Evolutionary conservation across 2,888 invertebrate species (phyloP).

Genomic region (Nomada fucata): DNA sequence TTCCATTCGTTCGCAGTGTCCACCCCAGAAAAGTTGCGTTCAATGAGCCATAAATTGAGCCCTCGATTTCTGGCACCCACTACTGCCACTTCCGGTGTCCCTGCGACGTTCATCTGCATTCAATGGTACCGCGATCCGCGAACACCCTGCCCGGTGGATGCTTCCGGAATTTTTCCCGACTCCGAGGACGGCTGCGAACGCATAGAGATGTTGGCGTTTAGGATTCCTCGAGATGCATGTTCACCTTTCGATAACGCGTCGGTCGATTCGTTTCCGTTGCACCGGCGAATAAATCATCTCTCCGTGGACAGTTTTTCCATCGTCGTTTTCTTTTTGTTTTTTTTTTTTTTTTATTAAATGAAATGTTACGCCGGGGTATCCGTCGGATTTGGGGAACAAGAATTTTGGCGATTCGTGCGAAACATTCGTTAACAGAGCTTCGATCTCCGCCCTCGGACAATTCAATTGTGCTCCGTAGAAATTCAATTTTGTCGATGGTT

Average conservation of each 20-base stretch:
- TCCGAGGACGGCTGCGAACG: background rate
- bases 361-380: too few species aligned
- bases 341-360: too few species aligned
- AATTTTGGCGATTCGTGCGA: background rate
- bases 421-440: background rate
- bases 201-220: background rate
- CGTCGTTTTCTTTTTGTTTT: too few species aligned
- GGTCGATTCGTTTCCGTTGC: background rate
- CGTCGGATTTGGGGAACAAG: background rate
- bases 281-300: background rate
- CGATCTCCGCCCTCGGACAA: background rate
- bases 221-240: too few species aligned
- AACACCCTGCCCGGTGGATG: background rate
- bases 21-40: slow-evolving; percentile 37
- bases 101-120: slow-evolving; percentile 51
- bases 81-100: slow-evolving; percentile 25
- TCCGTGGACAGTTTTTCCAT: background rate
- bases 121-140: slow-evolving; percentile 19
- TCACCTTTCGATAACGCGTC: too few species aligned
- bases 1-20: slow-evolving; percentile 38
- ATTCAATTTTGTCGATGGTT: background rate
- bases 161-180: slow-evolving; percentile 1
- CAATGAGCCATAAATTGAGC: slow-evolving; percentile 56
- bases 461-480: background rate
- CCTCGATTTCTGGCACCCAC: slow-evolving; percentile 53